These are phyloP conservation scores for Erethizon dorsatum DNA, from an alignment of 2,797 vertebrate genomes.

Conservation along the genomic window DNA sequence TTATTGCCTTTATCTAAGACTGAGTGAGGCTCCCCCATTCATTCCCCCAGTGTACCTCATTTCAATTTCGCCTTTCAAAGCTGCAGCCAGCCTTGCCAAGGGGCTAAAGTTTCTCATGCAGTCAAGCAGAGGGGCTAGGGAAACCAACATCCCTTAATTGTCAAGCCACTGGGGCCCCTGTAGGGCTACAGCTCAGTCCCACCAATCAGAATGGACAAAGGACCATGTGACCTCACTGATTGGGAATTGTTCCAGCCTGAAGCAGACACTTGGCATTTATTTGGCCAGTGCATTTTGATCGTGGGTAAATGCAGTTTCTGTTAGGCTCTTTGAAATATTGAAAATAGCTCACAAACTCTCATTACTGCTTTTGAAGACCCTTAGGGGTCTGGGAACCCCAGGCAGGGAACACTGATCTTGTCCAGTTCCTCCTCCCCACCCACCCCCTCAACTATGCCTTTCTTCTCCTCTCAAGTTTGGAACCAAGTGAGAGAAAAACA, in stretches of 20 bases:
- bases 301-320: slow-evolving; percentile 68
- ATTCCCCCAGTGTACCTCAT: not conserved
- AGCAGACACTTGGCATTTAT: slow-evolving; percentile 70
- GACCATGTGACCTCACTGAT: slow-evolving; percentile 70
- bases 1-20: not conserved
- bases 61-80: slow-evolving; percentile 65
- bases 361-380: slow-evolving; percentile 55
- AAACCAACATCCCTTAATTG: slow-evolving; percentile 57
- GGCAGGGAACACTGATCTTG: not conserved
- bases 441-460: not conserved
- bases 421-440: not conserved
- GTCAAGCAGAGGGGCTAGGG: slow-evolving; percentile 25
- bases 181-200: not conserved
- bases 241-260: slow-evolving; percentile 69
- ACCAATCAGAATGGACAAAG: slow-evolving; percentile 67
- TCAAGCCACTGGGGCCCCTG: not conserved
- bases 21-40: not conserved
- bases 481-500: slow-evolving; percentile 5
- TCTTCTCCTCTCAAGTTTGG: slow-evolving; percentile 31
- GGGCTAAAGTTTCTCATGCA: slow-evolving; percentile 59
- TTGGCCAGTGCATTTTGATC: slow-evolving; percentile 67
- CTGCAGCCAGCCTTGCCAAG: slow-evolving; percentile 45
- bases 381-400: not conserved
- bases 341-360: slow-evolving; percentile 64
- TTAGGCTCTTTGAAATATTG: slow-evolving; percentile 65